Evolutionary conservation across 2,888 invertebrate genomes (phyloP).

Genomic region (Calameuta idolon): DNA sequence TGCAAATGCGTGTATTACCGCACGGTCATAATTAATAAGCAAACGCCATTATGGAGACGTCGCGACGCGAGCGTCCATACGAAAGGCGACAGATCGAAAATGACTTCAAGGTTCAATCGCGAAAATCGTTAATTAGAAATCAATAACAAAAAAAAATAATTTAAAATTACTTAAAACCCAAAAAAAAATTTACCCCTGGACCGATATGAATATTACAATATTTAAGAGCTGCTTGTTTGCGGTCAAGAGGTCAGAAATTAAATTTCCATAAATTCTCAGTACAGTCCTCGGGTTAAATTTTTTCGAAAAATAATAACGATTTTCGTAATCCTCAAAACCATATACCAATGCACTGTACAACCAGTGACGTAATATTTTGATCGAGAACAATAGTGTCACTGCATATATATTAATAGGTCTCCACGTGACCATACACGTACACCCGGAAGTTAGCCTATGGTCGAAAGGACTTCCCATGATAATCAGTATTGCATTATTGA

Average conservation of each 20-base stretch:
- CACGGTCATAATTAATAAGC: slow-evolving; percentile 48
- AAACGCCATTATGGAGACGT: slow-evolving; percentile 11
- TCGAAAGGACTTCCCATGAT: background rate
- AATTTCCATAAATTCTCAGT: background rate
- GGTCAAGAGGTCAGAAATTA: too few relatives aligned
- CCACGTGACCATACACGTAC: background rate
- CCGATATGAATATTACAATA: background rate
- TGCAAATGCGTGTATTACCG: slow-evolving; percentile 20
- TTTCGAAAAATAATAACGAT: too few relatives aligned
- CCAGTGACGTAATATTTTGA: background rate
- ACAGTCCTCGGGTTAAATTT: background rate
- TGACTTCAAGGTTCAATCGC: slow-evolving; percentile 15
- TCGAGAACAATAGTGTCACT: background rate
- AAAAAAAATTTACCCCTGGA: background rate
- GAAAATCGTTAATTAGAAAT: slow-evolving; percentile 8
- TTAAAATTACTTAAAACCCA: background rate
- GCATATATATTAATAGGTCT: background rate
- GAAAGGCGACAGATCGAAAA: background rate
- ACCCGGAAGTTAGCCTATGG: background rate
- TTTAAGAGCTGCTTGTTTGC: background rate
- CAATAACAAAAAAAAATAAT: background rate
- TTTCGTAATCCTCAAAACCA: background rate
- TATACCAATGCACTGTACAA: background rate
- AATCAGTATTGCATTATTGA: background rate
- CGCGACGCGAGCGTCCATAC: background rate